These are phyloP conservation scores for Tympanuchus pallidicinctus DNA, from an alignment of 2,113 vertebrate genomes.

Conservation along the genomic window DNA sequence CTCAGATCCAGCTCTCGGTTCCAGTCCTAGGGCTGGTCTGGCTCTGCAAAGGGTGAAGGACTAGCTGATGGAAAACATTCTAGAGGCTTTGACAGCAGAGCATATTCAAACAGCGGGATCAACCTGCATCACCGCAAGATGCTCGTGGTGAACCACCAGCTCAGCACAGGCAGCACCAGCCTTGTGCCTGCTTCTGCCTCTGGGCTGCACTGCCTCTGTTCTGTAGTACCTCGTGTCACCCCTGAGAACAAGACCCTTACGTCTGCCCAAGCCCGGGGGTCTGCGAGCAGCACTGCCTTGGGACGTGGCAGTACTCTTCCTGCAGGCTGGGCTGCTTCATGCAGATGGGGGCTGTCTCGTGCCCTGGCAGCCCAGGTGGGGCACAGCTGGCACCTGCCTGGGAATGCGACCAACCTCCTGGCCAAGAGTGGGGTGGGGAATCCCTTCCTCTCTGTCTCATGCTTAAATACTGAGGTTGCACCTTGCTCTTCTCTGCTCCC, in stretches of 20 bases:
- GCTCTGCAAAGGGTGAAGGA: conserved; percentile 14
- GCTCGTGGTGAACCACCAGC: background rate
- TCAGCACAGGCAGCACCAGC: background rate
- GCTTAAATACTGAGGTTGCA: background rate
- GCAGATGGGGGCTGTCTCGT: background rate
- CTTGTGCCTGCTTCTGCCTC: background rate
- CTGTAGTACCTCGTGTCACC: background rate
- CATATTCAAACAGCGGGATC: background rate
- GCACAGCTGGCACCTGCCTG: background rate
- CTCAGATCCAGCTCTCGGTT: background rate
- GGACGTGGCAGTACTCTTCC: background rate
- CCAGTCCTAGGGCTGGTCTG: background rate
- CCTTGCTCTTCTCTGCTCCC: background rate
- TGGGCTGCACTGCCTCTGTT: background rate
- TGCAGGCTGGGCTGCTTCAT: background rate
- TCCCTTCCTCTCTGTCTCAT: background rate
- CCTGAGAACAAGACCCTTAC: background rate
- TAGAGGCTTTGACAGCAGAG: conserved; percentile 7
- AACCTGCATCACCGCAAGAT: background rate
- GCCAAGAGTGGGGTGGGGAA: background rate
- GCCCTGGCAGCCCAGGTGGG: background rate
- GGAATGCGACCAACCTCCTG: background rate
- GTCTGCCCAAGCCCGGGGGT: background rate
- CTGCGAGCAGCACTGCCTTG: background rate
- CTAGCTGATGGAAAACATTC: conserved; percentile 18